Evolutionary conservation across 2,888 invertebrate species (phyloP), one percentile per base, ranked within the genome.

Genomic region (Perizoma affinitatum): DNA sequence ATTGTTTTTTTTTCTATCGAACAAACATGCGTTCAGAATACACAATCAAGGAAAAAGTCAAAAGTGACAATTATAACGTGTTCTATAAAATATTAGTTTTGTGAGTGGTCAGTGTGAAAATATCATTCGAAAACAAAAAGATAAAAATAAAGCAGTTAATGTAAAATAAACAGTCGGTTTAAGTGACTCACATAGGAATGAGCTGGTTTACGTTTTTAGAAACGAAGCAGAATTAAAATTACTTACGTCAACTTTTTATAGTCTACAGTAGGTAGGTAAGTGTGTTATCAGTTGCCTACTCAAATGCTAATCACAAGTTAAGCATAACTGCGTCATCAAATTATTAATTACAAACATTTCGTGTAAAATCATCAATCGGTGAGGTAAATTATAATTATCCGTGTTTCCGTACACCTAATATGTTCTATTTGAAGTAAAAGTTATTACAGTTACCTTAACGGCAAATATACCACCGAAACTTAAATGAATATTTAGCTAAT

Each of bases 171-270:
- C 50, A 46, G 8, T 10, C 49, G 35, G 45, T 48, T n/a, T 33
- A 4, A 10, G 52, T 61, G 61, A 57, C 45, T 57, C 49, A 61
- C 48, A 22, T 49, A 47, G 33, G 58, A 51, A 47, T 59, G 59
- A 54, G 11, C 22, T 50, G 33, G 36, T 60, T 45, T 34, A 44
- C 36, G 35, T 51, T 47, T 54, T 45, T 50, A 51, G 42, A 57
- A 50, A 58, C 58, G 58, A 54, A 43, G 54, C 42, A 33, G 35
- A 51, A 54, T 44, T 46, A 38, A 33, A 50, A 47, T 40, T 36
- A 43, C 22, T 22, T 22, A 22, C 53, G 48, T 46, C 40, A 45
- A 41, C n/a, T 41, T 11, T 45, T 11, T 22, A 22, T 22, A 22
- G 22, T 22, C 22, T 3, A 22, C 22, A 22, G 22, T 22, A 22